Base-by-base conservation (phyloP, 1,140 invertebrate genomes). In the Drosophila eugracilis region DNA sequence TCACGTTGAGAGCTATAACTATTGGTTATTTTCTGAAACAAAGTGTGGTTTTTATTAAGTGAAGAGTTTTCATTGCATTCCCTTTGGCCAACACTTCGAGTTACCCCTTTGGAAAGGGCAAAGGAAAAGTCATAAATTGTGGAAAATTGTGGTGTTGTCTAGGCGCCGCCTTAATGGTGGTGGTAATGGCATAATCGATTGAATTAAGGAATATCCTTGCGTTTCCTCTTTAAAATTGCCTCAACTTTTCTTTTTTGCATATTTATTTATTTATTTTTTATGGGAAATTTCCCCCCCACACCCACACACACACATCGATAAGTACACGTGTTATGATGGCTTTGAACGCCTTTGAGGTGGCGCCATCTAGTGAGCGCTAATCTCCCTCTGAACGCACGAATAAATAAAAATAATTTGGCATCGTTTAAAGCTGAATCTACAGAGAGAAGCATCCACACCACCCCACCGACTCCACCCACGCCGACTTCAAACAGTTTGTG, bases 351-450 rank as follows among this genome's bases (percentile, higher is more conserved):
- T 55, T 69, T 22, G 22, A 39, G 62, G 32, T 58, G 57, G 72
- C 73, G 62, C 71, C 74, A 69, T 58, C 75, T 77, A 73, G 60
- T 57, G 54, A 41, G 49, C 63, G 80, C 47, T 66, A 75, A 79
- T 85, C 74, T 62, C n/a, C n/a, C 54, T 69, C 62, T 85, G 62
- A 75, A 84, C 79, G 79, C 80, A 79, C 79, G 80, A 84, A 79
- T 84, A 84, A 84, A 84, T 84, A 84, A 75, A 85, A 75, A 85
- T 84, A 84, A 85, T 84, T 84, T 84, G 80, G 63, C 58, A 63
- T 57, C 78, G 50, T 22, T 67, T 67, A 66, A 44, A 19, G 19
- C 22, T 21, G 45, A 30, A 22, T 4, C 53, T 14, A 19, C n/a
- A n/a, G n/a, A n/a, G n/a, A n/a, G n/a, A n/a, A 2, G 3, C 14